Evolutionary conservation across 2,888 invertebrate species (phyloP), one percentile per base, ranked within the genome.

Genomic region (Trachelus troglodyta): DNA sequence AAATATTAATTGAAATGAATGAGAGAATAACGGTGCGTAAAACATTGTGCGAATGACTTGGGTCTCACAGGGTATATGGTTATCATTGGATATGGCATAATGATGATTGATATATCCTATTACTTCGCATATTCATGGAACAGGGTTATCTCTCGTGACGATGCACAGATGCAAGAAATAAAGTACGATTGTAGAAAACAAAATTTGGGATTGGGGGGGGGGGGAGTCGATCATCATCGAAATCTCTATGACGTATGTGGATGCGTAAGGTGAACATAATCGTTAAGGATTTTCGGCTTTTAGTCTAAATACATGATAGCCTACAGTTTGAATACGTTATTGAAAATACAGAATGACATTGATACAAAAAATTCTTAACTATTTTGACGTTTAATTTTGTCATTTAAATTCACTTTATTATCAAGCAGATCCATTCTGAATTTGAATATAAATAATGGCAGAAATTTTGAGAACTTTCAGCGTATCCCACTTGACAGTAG

Each of bases 101-200:
- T 56, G 23, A 56, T 56, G 9, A 56, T 56, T 56, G 56, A 23
- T 23, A 56, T 56, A 23, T 56, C 56, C 9, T 56, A 56, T 23
- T 56, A 56, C 23, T 23, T 56, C 23, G 56, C 56, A 56, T 56
- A 56, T 56, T 56, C 56, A 15, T 56, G 56, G 56, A 56, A 56
- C 23, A 56, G 56, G 56, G 23, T 23, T 56, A 9, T 56, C 9
- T 73, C 79, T 71, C 12, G 79, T 77, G 83, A 86, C 85, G 83
- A 87, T 87, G 87, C 87, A 87, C 83, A 84, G 81, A 87, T 87
- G 87, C 87, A 87, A 81, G 78, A 85, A 79, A 33, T 69, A 77
- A 76, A 74, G 0, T 40, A 15, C 6, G 15, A 56, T 9, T 71
- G 30, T 23, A 11, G 1, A 23, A 30, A 33, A 71, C 15, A 15